Conservation (phyloP, 2,797 vertebrate genomes). For the Nasua narica region DNA sequence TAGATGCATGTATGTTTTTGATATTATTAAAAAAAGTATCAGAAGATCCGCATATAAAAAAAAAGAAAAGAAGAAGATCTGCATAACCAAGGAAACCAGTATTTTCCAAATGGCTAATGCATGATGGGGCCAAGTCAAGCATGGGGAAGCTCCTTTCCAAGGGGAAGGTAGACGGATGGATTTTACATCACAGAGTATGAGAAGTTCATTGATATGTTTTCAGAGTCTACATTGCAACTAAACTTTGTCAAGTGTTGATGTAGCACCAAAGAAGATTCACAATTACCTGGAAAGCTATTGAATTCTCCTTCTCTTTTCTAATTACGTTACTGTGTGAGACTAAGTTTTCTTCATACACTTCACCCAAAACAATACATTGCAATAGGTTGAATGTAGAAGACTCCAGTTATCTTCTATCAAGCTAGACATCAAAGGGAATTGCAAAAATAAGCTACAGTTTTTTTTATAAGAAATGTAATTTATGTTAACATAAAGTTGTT, state of each 20-base stretch:
- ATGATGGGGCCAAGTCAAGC: neutral
- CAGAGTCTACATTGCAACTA: neutral
- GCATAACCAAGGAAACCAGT: neutral
- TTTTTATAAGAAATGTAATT: neutral
- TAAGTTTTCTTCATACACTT: neutral
- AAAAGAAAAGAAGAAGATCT: too few species aligned
- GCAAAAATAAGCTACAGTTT: neutral
- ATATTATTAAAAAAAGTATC: neutral
- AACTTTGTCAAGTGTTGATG: neutral
- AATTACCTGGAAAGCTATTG: neutral
- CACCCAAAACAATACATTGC: neutral
- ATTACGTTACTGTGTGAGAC: neutral
- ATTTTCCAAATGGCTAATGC: neutral
- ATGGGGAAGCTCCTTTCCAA: neutral
- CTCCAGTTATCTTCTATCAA: neutral
- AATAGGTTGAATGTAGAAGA: neutral
- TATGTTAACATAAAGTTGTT: neutral
- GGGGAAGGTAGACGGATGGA: neutral
- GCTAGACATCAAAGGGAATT: neutral
- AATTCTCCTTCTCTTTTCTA: neutral
- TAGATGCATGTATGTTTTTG: neutral
- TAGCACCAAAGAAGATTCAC: neutral
- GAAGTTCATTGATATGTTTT: rapidly evolving
- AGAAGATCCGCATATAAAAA: neutral
- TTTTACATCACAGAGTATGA: neutral